Conservation (phyloP, 2,888 invertebrate genomes). For the Liopterus haemorrhoidalis region DNA sequence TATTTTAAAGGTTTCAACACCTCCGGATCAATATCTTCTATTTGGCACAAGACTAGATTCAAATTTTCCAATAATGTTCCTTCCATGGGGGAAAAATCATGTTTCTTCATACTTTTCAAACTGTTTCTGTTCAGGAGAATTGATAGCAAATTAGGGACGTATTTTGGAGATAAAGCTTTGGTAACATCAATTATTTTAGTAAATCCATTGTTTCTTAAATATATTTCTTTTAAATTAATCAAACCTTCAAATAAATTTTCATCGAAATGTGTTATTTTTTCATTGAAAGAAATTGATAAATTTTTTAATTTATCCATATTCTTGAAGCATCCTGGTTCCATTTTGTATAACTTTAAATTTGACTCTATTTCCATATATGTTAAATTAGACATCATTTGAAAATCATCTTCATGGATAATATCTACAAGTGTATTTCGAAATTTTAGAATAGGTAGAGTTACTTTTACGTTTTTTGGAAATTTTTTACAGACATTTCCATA, state of each 20-base stretch:
- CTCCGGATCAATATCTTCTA: slow-evolving; percentile 50
- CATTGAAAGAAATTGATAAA: slow-evolving; percentile 54
- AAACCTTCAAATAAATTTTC: slow-evolving; percentile 50
- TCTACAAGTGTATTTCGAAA: slow-evolving; percentile 50
- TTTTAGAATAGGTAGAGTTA: slow-evolving; percentile 44
- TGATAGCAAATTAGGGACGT: slow-evolving; percentile 47
- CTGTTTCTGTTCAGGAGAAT: slow-evolving; percentile 53
- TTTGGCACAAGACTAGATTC: slow-evolving; percentile 50
- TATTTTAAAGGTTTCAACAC: slow-evolving; percentile 48
- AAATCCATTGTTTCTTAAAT: slow-evolving; percentile 54
- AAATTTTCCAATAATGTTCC: slow-evolving; percentile 47
- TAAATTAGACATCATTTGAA: slow-evolving; percentile 44
- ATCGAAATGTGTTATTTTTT: slow-evolving; percentile 46
- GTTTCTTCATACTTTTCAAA: slow-evolving; percentile 45
- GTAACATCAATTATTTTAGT: slow-evolving; percentile 46
- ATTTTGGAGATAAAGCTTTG: slow-evolving; percentile 44
- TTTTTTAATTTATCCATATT: slow-evolving; percentile 48
- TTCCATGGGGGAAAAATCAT: slow-evolving; percentile 48
- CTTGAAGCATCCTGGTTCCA: slow-evolving; percentile 49
- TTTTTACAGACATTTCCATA: slow-evolving; percentile 51
- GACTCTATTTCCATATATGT: slow-evolving; percentile 51
- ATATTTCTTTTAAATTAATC: slow-evolving; percentile 47
- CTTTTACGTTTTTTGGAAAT: slow-evolving; percentile 49
- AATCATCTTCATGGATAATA: slow-evolving; percentile 45
- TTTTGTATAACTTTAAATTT: slow-evolving; percentile 48